Evolutionary conservation across 23 tunicate genomes (phyloP).

Genomic region (Ciona savignyi): DNA sequence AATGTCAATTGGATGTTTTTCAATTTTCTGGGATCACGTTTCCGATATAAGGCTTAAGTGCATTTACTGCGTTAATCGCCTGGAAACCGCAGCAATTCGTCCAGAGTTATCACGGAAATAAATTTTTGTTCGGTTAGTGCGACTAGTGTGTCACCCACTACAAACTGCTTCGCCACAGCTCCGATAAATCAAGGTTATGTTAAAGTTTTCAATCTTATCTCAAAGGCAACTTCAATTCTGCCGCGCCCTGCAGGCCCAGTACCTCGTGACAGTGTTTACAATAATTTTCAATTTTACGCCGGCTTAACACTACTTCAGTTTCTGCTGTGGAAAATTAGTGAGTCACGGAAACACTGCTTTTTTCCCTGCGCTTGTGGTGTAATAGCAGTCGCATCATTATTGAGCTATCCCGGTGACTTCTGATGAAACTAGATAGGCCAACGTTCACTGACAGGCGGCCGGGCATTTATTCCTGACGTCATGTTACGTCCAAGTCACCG

Average conservation of each 20-base stretch:
- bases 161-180: no score
- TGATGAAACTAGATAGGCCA: background rate
- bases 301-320: no score
- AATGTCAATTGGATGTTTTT: no score
- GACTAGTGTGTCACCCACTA: background rate
- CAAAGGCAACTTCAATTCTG: background rate
- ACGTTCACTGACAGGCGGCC: background rate
- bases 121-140: background rate
- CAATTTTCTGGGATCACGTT: no score
- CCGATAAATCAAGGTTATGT: background rate
- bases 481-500: no score
- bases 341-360: background rate
- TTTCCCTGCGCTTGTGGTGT: background rate
- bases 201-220: background rate
- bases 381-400: background rate
- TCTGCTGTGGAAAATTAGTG: background rate
- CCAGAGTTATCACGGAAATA: no score
- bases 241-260: slow-evolving; percentile 2
- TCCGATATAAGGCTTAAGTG: no score
- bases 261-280: background rate
- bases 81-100: no score
- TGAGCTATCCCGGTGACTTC: background rate
- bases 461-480: background rate
- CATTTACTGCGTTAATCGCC: no score
- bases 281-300: background rate